Evolutionary conservation across 2,888 invertebrate species (phyloP), one percentile per base, ranked within the genome.

Genomic region (Sabatieria punctata): DNA sequence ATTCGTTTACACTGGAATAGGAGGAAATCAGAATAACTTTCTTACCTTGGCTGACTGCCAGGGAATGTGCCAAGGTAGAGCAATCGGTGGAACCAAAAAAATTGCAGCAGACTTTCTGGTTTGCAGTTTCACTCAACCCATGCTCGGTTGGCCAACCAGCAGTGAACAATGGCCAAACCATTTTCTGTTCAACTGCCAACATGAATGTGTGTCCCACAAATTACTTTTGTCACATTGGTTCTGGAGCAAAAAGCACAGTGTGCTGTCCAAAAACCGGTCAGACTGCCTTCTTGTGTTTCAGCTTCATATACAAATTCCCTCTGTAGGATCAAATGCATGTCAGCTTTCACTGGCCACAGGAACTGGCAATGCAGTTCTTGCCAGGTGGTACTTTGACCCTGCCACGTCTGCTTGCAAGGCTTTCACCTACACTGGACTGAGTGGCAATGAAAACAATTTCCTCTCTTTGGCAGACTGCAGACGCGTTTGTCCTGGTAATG

Each of bases 311-410:
- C 15, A 11, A 11, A 30, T 30, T 30, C 15, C 30, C 15, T 8
- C 15, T 53, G 26, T 38, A 51, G 57, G 52, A 15, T 49, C 46
- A 1, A 49, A 53, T 22, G 52, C 54, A 1, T 58, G 58, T 40
- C 41, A 45, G 30, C 55, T 57, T 37, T 41, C 54, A 4, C 45
- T 53, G 26, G 50, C 53, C 23, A 46, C 47, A 8, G 58, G 58
- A 1, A 39, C 54, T 8, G 58, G 58, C n/a, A 41, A 45, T 13
- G 37, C 54, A 3, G 43, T 45, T 2, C 27, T 57, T 23, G 37
- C 50, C n/a, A 33, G 58, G 8, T 58, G 56, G 56, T 55, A 45
- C 44, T 58, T 49, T 43, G 55, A 58, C 44, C 47, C 49, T 13
- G 30, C 48, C 18, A 51, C 55, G 4, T 39, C 45, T 8, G 42